A percentile compares a stretch with the other conserved stretches of the same genome.
phyloP scores from a whole-genome alignment of 2,113 vertebrate species.

The Nyctibius bracteatus region DNA sequence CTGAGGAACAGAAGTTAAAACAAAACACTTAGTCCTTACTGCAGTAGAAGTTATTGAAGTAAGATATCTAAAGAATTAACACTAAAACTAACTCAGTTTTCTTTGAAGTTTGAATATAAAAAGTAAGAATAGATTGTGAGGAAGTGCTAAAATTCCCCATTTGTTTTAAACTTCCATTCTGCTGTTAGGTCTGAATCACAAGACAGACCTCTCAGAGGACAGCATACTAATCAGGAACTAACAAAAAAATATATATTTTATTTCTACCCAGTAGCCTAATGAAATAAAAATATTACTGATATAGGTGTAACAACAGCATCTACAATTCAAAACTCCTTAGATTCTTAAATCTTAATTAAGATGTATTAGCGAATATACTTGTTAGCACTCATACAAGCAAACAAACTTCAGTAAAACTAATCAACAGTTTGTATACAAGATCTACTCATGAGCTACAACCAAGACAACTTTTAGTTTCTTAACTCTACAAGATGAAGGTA shows the following conservation, averaged over 20 bases:
- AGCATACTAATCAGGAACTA: neutral
- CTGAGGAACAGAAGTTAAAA: neutral
- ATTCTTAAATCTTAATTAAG: neutral
- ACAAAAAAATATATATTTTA: neutral
- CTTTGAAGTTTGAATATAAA: neutral
- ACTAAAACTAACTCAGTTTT: neutral
- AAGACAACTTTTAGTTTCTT: neutral
- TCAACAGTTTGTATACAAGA: neutral
- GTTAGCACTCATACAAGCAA: neutral
- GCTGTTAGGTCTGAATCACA: neutral
- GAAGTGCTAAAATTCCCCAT: neutral
- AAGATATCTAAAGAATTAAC: neutral
- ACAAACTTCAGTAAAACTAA: neutral
- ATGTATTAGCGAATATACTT: neutral
- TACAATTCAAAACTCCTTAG: neutral
- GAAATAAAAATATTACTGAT: neutral
- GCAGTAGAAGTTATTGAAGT: neutral
- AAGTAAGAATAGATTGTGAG: neutral
- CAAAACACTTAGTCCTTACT: neutral
- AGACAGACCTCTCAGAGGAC: neutral
- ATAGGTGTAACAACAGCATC: neutral
- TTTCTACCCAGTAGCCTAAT: neutral
- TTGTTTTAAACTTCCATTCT: neutral
- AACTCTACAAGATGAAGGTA: neutral
- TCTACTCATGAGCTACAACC: neutral